A percentile compares a stretch with the other conserved stretches of the same genome.
These are phyloP conservation scores for Nephrocerus scutellatus DNA, from an alignment of 2,888 invertebrate genomes.

Conservation along the genomic window DNA sequence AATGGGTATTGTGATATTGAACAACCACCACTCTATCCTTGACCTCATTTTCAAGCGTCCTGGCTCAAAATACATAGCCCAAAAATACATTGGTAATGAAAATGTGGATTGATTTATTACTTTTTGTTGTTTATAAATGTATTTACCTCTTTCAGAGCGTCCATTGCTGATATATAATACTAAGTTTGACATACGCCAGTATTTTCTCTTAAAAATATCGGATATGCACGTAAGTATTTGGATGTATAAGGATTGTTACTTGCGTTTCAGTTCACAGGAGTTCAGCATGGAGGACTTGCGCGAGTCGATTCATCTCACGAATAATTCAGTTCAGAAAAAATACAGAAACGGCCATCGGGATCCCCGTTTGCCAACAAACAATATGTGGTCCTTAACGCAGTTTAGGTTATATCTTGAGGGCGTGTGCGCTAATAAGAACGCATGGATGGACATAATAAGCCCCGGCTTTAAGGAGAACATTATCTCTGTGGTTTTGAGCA, in stretches of 20 bases:
- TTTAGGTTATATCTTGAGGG: slow-evolving; percentile 59
- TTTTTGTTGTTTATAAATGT: slow-evolving; percentile 33
- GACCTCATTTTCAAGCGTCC: slow-evolving; percentile 54
- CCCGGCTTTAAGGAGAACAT: slow-evolving; percentile 80
- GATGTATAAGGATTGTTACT: slow-evolving; percentile 79
- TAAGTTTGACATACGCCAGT: slow-evolving; percentile 87
- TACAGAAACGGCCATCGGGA: slow-evolving; percentile 54
- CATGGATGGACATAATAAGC: slow-evolving; percentile 70
- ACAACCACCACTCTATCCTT: slow-evolving; percentile 65
- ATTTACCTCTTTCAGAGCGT: slow-evolving; percentile 55
- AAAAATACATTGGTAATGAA: slow-evolving; percentile 91
- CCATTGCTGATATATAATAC: slow-evolving; percentile 76
- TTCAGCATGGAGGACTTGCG: slow-evolving; percentile 72
- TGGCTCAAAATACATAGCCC: slow-evolving; percentile 66
- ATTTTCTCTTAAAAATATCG: slow-evolving; percentile 67
- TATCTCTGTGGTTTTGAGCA: slow-evolving; percentile 68
- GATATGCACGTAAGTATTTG: slow-evolving; percentile 73
- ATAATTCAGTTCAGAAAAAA: slow-evolving; percentile 77
- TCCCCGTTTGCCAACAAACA: slow-evolving; percentile 61
- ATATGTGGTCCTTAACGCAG: slow-evolving; percentile 77
- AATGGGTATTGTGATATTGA: slow-evolving; percentile 73
- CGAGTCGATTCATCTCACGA: slow-evolving; percentile 80
- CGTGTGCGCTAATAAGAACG: slow-evolving; percentile 44
- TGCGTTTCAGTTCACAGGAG: slow-evolving; percentile 79
- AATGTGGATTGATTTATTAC: too few species aligned